Base-by-base conservation (phyloP, 2,888 invertebrate species). In the Drosophila niveifrons region DNA sequence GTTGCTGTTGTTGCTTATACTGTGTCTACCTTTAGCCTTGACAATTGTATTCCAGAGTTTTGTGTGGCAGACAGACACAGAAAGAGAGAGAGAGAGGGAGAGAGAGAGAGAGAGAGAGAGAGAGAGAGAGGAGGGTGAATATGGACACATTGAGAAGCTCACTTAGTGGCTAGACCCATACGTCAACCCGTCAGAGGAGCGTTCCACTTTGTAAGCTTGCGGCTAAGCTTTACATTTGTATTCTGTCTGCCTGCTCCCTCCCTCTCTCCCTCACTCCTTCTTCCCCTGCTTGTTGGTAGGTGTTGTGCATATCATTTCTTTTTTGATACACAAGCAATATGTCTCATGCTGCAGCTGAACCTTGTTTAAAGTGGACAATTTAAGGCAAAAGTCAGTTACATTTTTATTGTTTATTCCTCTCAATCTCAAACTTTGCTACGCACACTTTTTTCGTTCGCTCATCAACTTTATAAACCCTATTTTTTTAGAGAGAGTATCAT, bases 191-290 rank as follows among this genome's bases (percentile, higher is more conserved):
- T 72, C 73, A 72, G 44, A 43, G 44, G 58, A 50, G 50, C 63
- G 77, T 80, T 72, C 68, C 77, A 68, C 50, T 69, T 78, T 69
- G 73, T 73, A 67, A 73, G 66, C 72, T 75, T 75, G 80, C 68
- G 80, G 80, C 78, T 73, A 69, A 80, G 80, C 77, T 73, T 77
- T 51, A 65, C 80, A 77, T 77, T 77, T 73, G 62, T 66, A 43
- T 41, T 10, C 48, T 44, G 29, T 36, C 18, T 18, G n/a, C 34
- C 2, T 7, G 28, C 28, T 28, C 28, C 7, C 28, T 2, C 28
- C 7, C 28, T 28, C 28, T 28, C 28, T 0, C 9, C n/a, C n/a
- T n/a, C 34, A 4, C 4, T 1, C 4, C n/a, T 36, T 3, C 34
- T 34, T 9, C 2, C 2, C n/a, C 34, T n/a, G 29, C 29, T 23